phyloP scores from a whole-genome alignment of 2,797 vertebrate species.

The Thamnophis elegans region DNA sequence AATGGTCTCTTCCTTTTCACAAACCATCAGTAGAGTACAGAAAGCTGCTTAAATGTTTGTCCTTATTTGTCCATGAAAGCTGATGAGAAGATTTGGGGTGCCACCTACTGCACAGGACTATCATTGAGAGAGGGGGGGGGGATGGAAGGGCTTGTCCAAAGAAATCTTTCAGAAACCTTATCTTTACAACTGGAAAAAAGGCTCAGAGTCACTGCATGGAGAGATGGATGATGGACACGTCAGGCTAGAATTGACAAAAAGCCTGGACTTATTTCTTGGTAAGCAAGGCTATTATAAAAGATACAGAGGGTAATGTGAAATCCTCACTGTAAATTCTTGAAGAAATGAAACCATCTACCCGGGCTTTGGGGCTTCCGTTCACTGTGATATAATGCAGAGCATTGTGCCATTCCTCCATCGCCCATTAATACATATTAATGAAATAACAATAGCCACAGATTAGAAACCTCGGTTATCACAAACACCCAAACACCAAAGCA shows the following conservation, averaged over 20 bases:
- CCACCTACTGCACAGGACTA: not conserved
- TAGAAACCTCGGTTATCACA: not conserved
- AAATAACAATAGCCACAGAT: not conserved
- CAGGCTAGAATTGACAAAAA: not conserved
- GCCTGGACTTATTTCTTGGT: too few species aligned
- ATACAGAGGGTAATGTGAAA: not conserved
- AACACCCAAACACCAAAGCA: not conserved
- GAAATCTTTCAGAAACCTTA: slow-evolving; percentile 22
- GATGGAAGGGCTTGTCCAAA: not conserved
- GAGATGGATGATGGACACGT: not conserved
- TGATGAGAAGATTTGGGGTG: not conserved
- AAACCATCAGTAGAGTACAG: not conserved
- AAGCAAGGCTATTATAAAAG: not conserved
- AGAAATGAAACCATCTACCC: not conserved
- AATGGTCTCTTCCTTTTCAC: not conserved
- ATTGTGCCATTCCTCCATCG: not conserved
- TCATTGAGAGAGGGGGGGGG: not conserved
- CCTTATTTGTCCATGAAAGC: not conserved
- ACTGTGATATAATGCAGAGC: not conserved
- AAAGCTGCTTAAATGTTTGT: not conserved
- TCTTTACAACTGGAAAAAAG: rapidly evolving
- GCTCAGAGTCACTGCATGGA: too few species aligned
- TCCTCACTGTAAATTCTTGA: too few species aligned
- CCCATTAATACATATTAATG: not conserved
- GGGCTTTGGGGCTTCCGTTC: not conserved